A percentile compares a stretch with the other conserved stretches of the same genome.
These are phyloP conservation scores for Megathymus violae DNA, from an alignment of 1,140 invertebrate species.

Conservation along the genomic window DNA sequence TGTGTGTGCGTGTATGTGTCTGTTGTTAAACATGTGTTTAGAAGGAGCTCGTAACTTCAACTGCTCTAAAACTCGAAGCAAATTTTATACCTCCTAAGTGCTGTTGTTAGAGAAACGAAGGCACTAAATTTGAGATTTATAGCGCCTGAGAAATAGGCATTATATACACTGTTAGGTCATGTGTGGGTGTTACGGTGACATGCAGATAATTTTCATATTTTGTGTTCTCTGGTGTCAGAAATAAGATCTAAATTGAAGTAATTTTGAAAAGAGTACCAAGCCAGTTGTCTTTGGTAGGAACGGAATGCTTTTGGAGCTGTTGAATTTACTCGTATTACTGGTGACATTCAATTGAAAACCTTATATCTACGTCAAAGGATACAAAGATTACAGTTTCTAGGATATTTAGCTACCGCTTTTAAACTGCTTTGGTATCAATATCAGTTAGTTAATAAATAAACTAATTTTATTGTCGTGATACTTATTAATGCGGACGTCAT, in stretches of 20 bases:
- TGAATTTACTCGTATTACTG: background rate
- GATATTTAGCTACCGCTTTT: background rate
- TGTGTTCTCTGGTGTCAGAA: background rate
- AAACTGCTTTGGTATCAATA: too few relatives aligned
- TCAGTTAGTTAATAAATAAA: too few relatives aligned
- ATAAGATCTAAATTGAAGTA: background rate
- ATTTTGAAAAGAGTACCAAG: background rate
- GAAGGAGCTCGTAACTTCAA: background rate
- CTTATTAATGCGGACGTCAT: too few relatives aligned
- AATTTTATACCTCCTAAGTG: constrained; percentile 20
- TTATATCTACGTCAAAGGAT: background rate
- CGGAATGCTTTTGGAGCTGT: constrained; percentile 5
- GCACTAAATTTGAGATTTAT: constrained; percentile 25
- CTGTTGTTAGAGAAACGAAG: constrained; percentile 12
- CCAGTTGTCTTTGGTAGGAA: constrained; percentile 1
- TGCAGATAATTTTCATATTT: background rate
- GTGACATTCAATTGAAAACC: background rate
- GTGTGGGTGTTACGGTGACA: constrained; percentile 13
- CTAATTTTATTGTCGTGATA: too few relatives aligned
- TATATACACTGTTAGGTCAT: constrained; percentile 24
- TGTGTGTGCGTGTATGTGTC: too few relatives aligned
- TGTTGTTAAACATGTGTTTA: background rate
- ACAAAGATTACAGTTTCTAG: background rate
- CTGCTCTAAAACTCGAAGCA: constrained; percentile 12
- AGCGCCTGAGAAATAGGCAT: constrained; percentile 10